Evolutionary conservation across 2,888 invertebrate genomes (phyloP).

Genomic region (Drosophila siamana): DNA sequence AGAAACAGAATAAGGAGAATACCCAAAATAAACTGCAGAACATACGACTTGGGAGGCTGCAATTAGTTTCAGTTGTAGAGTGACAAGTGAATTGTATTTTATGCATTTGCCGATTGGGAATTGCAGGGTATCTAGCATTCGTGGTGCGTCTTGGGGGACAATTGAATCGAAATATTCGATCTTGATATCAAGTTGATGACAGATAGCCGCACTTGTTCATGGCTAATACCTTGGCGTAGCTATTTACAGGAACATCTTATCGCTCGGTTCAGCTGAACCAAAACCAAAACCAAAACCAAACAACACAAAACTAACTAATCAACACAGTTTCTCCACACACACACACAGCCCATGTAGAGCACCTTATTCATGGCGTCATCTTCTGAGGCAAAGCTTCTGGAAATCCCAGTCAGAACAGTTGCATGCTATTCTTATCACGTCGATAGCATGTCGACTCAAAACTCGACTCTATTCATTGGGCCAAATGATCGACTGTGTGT

Average conservation of each 20-base stretch:
- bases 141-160: not conserved
- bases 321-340: conserved; percentile 21
- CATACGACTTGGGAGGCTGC: no score
- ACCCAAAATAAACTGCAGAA: no score
- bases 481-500: no score
- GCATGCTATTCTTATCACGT: conserved; percentile 45
- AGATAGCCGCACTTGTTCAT: conserved; percentile 35
- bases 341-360: no score
- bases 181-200: conserved; percentile 42
- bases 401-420: conserved; percentile 5
- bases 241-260: conserved; percentile 42
- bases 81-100: no score
- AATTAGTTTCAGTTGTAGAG: no score
- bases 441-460: conserved; percentile 25
- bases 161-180: conserved; percentile 24
- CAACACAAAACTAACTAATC: conserved; percentile 23
- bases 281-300: conserved; percentile 6
- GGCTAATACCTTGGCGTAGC: conserved; percentile 29
- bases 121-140: conserved; percentile 29
- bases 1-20: no score
- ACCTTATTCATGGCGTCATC: conserved; percentile 19
- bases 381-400: conserved; percentile 27
- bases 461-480: not conserved
- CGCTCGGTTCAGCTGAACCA: conserved; percentile 8
- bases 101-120: no score